Evolutionary conservation across 92 coral and sea anemone genomes (phyloP), one percentile per base, ranked within the genome.

Genomic region (Meandrina meandrites): DNA sequence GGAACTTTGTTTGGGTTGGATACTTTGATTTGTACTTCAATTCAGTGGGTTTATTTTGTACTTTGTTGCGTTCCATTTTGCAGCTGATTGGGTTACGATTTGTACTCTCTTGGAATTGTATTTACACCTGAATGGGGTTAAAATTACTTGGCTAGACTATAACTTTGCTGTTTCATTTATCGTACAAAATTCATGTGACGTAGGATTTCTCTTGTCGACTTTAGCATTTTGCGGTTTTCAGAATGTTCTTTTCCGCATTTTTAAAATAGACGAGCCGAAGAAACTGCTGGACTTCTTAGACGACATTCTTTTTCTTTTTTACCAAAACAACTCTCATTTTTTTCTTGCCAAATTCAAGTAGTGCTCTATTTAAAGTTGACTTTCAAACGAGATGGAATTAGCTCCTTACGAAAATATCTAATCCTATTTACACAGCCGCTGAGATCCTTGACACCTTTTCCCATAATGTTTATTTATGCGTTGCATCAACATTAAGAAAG

Each of bases 351-450:
- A 1, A 54, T 54, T 54, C 60, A 22, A 54, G 60, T 13, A 54
- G 1, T 1, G 0, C 22, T 17, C 60, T 54, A 54, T 54, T 54
- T 54, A 3, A 48, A 54, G 32, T 8, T 64, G 34, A 10, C 16
- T 76, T 40, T 50, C 3, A 50, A 47, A 47, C 36, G 16, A 40
- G 28, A 42, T n/a, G 34, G 36, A 50, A 50, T 8, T 30, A 0
- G 62, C 40, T 30, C 36, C 62, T 76, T 27, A 42, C 60, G 3
- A 66, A 28, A 27, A 9, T 28, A 11, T 27, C 71, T 1, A 66
- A 28, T 24, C 31, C 10, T 19, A 77, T 77, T 77, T 77, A 50
- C 36, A 77, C 64, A 77, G 81, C 81, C 36, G 81, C 32, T 32
- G 51, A 30, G 62, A 16, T 47, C n/a, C 62, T 5, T 50, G 81